Base-by-base conservation (phyloP, 2,797 vertebrate species). In the Gallinago nigripennis region DNA sequence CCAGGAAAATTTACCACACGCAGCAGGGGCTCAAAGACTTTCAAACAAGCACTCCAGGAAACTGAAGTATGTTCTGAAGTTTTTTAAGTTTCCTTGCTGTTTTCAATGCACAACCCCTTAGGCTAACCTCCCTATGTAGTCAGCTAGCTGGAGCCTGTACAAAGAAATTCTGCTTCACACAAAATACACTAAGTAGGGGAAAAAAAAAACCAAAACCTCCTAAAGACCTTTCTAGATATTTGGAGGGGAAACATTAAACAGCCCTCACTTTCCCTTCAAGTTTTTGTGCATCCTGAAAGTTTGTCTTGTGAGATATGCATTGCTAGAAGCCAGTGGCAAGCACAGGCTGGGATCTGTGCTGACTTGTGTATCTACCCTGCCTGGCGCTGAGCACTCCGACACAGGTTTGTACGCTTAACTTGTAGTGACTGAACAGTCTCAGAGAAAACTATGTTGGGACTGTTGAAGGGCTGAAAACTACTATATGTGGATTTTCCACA, bases 1-100 rank as follows among this genome's bases (percentile, higher is more conserved):
- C 85, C 91, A 93, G 86, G 50, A 82, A 89, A 94, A 70, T 73
- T 90, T 51, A 91, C 87, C 91, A 87, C 94, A 91, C 86, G 63
- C 92, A 96, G 86, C 88, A 94, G 76, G 89, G 60, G 3, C 70
- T 58, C 92, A 70, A 60, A 91, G 80, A 78, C 86, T 87, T 95
- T 94, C 88, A 95, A 94, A 95, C 69, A 79, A 92, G 90, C 88
- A 51, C 90, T 75, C 87, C 94, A 95, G 88, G 89, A 95, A 86
- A 85, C 72, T 61, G 18, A 76, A 91, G 61, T 77, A 61, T 6
- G 3, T 80, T 92, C 86, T 81, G 54, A 86, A 88, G 91, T 48
- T 90, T 85, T 95, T 91, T 19, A 78, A 48, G 73, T 84, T 91
- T 91, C 89, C 84, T 94, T 83, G 73, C 70, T 91, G 78, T 61